These are phyloP conservation scores for Aurelia aurita DNA, from an alignment of 30 jellyfish, hydroid and myxozoan species.

Conservation along the genomic window DNA sequence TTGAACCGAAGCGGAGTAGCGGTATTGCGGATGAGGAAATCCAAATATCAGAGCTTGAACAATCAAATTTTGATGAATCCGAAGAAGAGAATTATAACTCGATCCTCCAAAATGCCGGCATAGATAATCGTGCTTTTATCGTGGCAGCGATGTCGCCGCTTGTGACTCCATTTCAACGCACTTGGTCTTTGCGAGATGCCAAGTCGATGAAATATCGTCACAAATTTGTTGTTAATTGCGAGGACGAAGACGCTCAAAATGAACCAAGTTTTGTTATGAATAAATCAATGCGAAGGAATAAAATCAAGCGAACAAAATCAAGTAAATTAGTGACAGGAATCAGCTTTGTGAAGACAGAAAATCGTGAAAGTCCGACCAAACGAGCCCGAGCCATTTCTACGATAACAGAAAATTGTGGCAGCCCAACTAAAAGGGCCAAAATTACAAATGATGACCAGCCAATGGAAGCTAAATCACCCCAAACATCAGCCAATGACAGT, in stretches of 20 bases:
- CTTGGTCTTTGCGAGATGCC: slow-evolving; percentile 52
- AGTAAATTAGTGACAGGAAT: slow-evolving; percentile 53
- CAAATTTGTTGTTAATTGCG: slow-evolving; percentile 60
- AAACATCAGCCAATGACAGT: not conserved
- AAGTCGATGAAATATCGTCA: slow-evolving; percentile 61
- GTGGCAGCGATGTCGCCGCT: slow-evolving; percentile 61
- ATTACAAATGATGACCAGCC: not conserved
- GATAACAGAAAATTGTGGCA: slow-evolving; percentile 24
- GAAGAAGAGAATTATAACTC: slow-evolving; percentile 55
- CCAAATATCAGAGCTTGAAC: not conserved
- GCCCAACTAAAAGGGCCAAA: slow-evolving; percentile 4
- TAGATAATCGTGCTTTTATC: slow-evolving; percentile 62
- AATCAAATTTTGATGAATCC: slow-evolving; percentile 46
- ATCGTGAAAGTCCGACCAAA: slow-evolving; percentile 51
- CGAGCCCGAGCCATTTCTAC: slow-evolving; percentile 3
- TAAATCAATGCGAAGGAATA: slow-evolving; percentile 60
- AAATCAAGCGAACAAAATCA: slow-evolving; percentile 46
- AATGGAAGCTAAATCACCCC: not conserved
- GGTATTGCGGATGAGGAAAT: not conserved
- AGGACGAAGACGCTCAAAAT: slow-evolving; percentile 40
- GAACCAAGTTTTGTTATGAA: slow-evolving; percentile 63
- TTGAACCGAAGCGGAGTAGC: not conserved
- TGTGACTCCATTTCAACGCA: slow-evolving; percentile 33
- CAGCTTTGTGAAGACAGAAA: slow-evolving; percentile 44
- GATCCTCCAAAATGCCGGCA: slow-evolving; percentile 71